A percentile compares a stretch with the other conserved stretches of the same genome.
These are phyloP conservation scores for Gymnoscopelus braueri DNA, from an alignment of 2,797 vertebrate genomes.

Conservation along the genomic window DNA sequence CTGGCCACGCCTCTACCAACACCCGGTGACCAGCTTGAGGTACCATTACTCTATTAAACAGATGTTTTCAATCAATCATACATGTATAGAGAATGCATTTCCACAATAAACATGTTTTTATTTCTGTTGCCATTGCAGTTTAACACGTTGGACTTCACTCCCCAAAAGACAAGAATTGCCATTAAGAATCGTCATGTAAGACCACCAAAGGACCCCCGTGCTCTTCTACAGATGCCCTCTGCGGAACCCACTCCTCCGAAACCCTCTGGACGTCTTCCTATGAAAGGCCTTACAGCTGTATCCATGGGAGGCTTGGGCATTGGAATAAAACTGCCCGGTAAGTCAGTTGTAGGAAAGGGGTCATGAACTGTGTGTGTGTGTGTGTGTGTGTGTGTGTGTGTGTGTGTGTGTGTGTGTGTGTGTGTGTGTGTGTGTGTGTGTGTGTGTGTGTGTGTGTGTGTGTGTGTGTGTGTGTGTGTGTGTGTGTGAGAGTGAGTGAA, in stretches of 20 bases:
- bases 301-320: constrained; percentile 67
- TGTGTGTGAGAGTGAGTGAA: no score
- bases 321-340: constrained; percentile 78
- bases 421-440: no score
- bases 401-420: no score
- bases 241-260: constrained; percentile 55
- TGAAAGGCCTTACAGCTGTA: constrained; percentile 42
- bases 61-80: background rate
- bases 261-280: constrained; percentile 11
- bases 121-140: constrained; percentile 28
- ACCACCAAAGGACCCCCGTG: constrained; percentile 76
- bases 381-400: no score
- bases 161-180: constrained; percentile 77
- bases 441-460: no score
- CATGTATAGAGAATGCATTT: background rate
- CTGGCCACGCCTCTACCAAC: background rate
- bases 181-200: constrained; percentile 76
- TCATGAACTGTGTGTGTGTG: background rate
- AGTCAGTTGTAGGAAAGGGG: constrained; percentile 3
- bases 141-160: constrained; percentile 66
- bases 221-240: constrained; percentile 74
- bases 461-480: no score
- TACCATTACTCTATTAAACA: constrained; percentile 32
- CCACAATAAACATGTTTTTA: background rate
- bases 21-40: constrained; percentile 43